Percentiles rank a stretch among this genome's conserved stretches.
phyloP scores from a whole-genome alignment of 1,140 invertebrate genomes.

The Leptopilina clavipes region DNA sequence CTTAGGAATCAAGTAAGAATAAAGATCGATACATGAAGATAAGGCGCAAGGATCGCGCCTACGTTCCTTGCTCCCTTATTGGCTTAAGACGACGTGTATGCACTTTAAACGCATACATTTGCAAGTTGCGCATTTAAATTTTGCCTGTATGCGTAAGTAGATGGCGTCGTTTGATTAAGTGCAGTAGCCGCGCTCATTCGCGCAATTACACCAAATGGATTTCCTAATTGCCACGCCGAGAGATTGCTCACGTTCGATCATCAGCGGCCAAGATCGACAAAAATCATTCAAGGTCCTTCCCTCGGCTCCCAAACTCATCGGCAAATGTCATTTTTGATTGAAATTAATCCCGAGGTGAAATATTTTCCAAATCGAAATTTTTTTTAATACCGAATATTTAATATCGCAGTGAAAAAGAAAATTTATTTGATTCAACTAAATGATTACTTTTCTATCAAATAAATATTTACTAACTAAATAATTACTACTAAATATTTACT shows the following conservation, averaged over 20 bases:
- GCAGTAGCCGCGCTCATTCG: constrained; percentile 64
- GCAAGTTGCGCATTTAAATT: constrained; percentile 6
- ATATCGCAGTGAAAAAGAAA: no score
- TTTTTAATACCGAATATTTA: no score
- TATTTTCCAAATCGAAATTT: no score
- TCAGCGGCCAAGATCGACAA: constrained; percentile 53
- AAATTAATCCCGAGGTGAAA: no score
- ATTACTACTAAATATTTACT: no score
- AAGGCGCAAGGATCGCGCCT: constrained; percentile 13
- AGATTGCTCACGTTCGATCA: constrained; percentile 72
- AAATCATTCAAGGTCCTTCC: constrained; percentile 42
- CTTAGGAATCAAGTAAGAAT: constrained; percentile 17
- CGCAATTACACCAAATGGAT: constrained; percentile 74
- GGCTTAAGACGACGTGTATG: neutral
- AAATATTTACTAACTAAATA: no score
- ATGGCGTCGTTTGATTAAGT: constrained; percentile 65
- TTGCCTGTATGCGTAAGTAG: constrained; percentile 35
- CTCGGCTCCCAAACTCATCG: neutral
- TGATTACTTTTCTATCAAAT: no score
- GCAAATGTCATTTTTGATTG: constrained; percentile 15
- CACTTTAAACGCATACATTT: neutral
- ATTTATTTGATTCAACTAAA: no score
- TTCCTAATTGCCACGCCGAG: constrained; percentile 71
- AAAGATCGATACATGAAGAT: constrained; percentile 26
- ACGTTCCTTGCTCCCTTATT: constrained; percentile 17